Base-by-base conservation (phyloP, 2,888 invertebrate species). In the Gortyna flavago region DNA sequence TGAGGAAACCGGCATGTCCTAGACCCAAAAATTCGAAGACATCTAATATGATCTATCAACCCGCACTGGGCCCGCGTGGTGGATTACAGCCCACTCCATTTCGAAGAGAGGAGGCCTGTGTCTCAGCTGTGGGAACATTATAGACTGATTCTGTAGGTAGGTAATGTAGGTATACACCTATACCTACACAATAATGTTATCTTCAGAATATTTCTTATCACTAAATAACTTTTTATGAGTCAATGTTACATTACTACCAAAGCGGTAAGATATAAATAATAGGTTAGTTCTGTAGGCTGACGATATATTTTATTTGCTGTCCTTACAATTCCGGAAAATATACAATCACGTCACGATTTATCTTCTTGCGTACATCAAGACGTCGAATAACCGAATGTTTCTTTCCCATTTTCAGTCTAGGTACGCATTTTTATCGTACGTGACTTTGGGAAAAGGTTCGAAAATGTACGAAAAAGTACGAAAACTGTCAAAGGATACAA, bases 261-360 rank as follows among this genome's bases (percentile, higher is more conserved):
- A 64, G 62, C 16, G 32, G 44, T 11, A 48, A 57, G 21, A 72
- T 29, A 68, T 67, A 83, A 79, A 65, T 72, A 77, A 65, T 72
- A 77, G 32, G 74, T 79, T 77, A 65, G 66, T 80, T 80, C 29
- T 77, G 65, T 77, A 79, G 75, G 66, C 79, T 72, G 76, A 76
- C 61, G 66, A 74, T 79, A 85, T 81, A 77, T 87, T 84, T 84
- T 85, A 87, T 86, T 83, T 88, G 70, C 77, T 81, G 41, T 77
- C 74, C 81, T 81, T 67, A 89, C 72, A 84, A 85, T 77, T 80
- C 69, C 29, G 48, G 61, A 77, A 88, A 83, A 89, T 89, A 83
- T 80, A 86, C 66, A 87, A 83, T 76, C 88, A 82, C 79, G 80
- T 87, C 89, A 89, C 89, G 90, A 85, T 85, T 87, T 90, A 84